Percentiles rank a stretch among this genome's conserved stretches.
phyloP scores from a whole-genome alignment of 2,113 vertebrate genomes.

The Nesospiza acunhae region DNA sequence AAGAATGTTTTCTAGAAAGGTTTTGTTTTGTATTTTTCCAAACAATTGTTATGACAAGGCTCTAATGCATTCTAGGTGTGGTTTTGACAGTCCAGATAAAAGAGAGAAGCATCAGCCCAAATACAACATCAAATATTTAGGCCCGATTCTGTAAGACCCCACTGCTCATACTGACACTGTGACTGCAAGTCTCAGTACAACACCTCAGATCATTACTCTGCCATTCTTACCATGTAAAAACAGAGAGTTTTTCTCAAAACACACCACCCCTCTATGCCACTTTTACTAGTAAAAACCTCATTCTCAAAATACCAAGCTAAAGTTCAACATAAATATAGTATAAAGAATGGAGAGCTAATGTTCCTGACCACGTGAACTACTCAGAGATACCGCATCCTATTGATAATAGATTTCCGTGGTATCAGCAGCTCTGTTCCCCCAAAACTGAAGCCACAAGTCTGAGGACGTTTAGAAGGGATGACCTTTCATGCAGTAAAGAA shows the following conservation, averaged over 20 bases:
- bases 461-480: background rate
- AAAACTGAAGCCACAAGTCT: background rate
- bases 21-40: background rate
- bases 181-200: background rate
- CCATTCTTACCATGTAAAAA: background rate
- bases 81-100: background rate
- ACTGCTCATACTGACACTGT: background rate
- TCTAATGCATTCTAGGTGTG: background rate
- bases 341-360: background rate
- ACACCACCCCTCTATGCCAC: background rate
- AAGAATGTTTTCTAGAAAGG: background rate
- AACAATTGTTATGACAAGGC: slow-evolving; percentile 17
- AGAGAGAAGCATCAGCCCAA: background rate
- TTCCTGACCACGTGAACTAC: background rate
- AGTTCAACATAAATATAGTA: background rate
- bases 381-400: background rate
- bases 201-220: background rate
- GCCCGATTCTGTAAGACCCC: background rate
- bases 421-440: background rate
- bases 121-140: background rate
- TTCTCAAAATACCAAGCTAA: background rate
- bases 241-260: background rate
- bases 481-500: slow-evolving; percentile 26
- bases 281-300: background rate
- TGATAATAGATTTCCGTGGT: background rate